Base-by-base conservation (phyloP, 2,888 invertebrate genomes). In the Parnassius smintheus region DNA sequence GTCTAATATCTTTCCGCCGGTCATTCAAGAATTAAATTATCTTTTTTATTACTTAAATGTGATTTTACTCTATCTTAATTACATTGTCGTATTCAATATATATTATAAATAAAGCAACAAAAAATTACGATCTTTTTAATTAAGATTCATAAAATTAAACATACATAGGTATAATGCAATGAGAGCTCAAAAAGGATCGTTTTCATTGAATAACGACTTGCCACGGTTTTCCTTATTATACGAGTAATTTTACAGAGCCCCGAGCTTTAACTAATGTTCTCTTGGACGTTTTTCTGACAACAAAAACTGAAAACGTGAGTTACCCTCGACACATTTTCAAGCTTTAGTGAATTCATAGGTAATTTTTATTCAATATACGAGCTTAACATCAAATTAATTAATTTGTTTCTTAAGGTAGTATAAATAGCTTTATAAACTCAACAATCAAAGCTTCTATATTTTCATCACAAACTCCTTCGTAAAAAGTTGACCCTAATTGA, bases 291-390 rank as follows among this genome's bases (percentile, higher is more conserved):
- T 55, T 48, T 63, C 55, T 55, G 59, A 45, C 50, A 63, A 51
- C 55, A 50, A 59, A 50, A 59, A 55, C 46, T 51, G 46, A 46
- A 35, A 59, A 51, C 59, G 46, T 51, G 50, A 51, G 45, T 18
- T 41, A 59, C 49, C 45, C 10, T 45, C 50, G 25, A 25, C 51
- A 25, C 60, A 50, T 62, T 41, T 35, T 13, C 54, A 18, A 12
- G 50, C 44, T 54, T 58, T 59, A 54, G 54, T 59, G 35, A 44
- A 35, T 50, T 25, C 58, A 50, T 69, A 70, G 68, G 70, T 72
- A 61, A 63, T 67, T 63, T 61, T 61, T 63, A 67, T 65, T 67
- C 59, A 67, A 46, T 56, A 50, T 56, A 57, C 56, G 18, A 49
- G 54, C 55, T 60, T 12, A n/a, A n/a, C n/a, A 44, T 7, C 4